phyloP scores from a whole-genome alignment of 1,140 invertebrate genomes.

The Drosophila hydei region DNA sequence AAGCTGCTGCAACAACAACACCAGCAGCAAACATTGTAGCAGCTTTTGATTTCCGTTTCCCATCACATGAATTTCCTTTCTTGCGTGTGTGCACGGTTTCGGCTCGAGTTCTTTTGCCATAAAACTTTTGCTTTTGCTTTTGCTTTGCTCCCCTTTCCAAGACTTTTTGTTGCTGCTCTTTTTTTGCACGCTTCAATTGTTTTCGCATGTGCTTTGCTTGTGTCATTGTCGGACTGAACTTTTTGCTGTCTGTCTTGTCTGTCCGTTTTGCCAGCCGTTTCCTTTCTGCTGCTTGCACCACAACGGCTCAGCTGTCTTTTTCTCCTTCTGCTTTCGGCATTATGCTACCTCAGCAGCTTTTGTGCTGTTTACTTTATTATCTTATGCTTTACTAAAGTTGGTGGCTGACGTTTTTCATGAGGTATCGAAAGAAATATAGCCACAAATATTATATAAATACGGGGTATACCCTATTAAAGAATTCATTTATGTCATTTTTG shows the following conservation, averaged over 20 bases:
- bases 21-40: conserved; percentile 62
- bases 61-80: conserved; percentile 76
- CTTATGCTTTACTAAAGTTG: not conserved
- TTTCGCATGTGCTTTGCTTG: conserved; percentile 66
- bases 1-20: conserved; percentile 45
- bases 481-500: too few species aligned
- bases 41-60: conserved; percentile 83
- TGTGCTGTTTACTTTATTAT: not conserved
- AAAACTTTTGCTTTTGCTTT: conserved; percentile 67
- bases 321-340: not conserved
- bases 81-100: conserved; percentile 64
- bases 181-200: conserved; percentile 81
- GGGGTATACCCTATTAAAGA: not conserved
- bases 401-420: conserved; percentile 22
- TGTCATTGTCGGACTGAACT: conserved; percentile 41
- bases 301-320: conserved; percentile 38
- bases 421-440: not conserved
- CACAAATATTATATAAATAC: not conserved
- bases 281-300: conserved; percentile 31
- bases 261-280: conserved; percentile 28
- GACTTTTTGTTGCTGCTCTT: conserved; percentile 29
- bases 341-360: conserved; percentile 18
- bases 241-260: conserved; percentile 20
- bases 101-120: conserved; percentile 53
- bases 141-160: conserved; percentile 29